These are phyloP conservation scores for Heliconius hewitsoni DNA, from an alignment of 1,140 invertebrate genomes.

Conservation along the genomic window DNA sequence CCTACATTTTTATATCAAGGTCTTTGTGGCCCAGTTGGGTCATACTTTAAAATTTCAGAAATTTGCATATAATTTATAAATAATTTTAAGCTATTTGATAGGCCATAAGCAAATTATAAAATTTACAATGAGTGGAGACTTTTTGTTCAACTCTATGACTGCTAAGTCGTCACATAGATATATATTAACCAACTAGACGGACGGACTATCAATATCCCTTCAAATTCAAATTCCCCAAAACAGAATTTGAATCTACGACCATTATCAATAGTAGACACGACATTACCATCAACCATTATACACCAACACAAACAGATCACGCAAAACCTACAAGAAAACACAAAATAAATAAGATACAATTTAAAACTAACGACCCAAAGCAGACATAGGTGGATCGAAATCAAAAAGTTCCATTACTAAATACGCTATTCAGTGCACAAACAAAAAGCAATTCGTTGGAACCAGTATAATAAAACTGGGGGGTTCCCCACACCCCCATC, in stretches of 20 bases:
- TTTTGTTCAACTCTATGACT: too few species aligned
- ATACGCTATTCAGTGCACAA: conserved; percentile 54
- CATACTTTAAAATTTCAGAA: too few species aligned
- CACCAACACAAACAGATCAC: not conserved
- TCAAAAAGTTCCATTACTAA: conserved; percentile 43
- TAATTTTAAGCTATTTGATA: too few species aligned
- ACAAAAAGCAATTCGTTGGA: conserved; percentile 67
- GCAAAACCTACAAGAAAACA: conserved; percentile 17
- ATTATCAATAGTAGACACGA: not conserved
- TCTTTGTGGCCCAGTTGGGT: too few species aligned
- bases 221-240: not conserved
- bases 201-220: too few species aligned
- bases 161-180: too few species aligned
- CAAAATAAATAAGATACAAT: conserved; percentile 23
- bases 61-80: too few species aligned
- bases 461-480: conserved; percentile 60
- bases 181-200: too few species aligned
- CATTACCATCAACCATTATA: not conserved
- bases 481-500: conserved; percentile 40
- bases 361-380: conserved; percentile 25
- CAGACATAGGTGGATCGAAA: conserved; percentile 37
- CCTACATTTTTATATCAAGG: too few species aligned
- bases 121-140: too few species aligned
- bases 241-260: not conserved
- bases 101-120: too few species aligned